Base-by-base conservation (phyloP, 2,888 invertebrate genomes). In the Drosophila lacicola region DNA sequence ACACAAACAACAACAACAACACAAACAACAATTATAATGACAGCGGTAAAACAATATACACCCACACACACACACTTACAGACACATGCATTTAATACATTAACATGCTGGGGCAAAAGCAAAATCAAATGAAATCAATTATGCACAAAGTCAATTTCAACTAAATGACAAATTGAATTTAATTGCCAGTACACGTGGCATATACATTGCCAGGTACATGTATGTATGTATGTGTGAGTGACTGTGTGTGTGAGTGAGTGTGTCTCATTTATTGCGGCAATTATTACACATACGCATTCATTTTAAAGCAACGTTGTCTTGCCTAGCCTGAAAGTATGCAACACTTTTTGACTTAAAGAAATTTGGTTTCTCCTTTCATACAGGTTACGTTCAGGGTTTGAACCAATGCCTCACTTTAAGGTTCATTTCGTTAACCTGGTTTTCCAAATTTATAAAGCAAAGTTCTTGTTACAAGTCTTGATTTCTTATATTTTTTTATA, bases 81-180 rank as follows among this genome's bases (percentile, higher is more conserved):
- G 8, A 39, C 17, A 17, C n/a, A 51, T 17, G 2, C 13, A 44
- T 44, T 51, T 19, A 21, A 10, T 9, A 19, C 13, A 33, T 11
- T 44, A 58, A 42, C 21, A 44, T 54, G 14, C 45, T 44, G 44
- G 42, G 45, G 66, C 41, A 61, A 57, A 50, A 61, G 56, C 57
- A 50, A 74, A 79, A 80, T 80, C 82, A 80, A 81, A 81, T 84
- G 72, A 84, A 82, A 83, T 82, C 84, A 82, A 82, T 82, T 83
- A 83, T 81, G 81, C 68, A 68, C 65, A 81, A 81, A 81, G 81
- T 81, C 84, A 83, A 74, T 77, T 81, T 70, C 66, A 63, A 53
- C 77, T 73, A 67, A 82, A 78, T 78, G 78, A 83, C 81, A 82
- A 82, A 82, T 83, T 81, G 74, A 82, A 82, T 82, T 82, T 81